These are phyloP conservation scores for Strix aluco DNA, from an alignment of 2,113 vertebrate genomes.

Conservation along the genomic window DNA sequence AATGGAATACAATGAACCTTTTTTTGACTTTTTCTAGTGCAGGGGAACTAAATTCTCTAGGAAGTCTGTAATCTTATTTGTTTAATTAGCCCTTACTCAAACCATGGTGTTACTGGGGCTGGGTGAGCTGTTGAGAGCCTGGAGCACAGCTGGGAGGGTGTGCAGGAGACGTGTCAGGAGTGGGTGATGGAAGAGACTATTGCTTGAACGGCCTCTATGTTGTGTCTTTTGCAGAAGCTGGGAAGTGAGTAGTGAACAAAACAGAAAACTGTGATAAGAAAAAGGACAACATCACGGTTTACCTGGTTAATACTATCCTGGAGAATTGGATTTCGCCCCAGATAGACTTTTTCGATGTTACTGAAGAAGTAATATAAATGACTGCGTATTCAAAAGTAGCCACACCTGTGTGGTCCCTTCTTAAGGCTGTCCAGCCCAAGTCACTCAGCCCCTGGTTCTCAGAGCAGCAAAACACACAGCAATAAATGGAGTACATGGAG, in stretches of 20 bases:
- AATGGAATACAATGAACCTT: neutral
- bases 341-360: neutral
- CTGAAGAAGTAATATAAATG: neutral
- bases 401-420: neutral
- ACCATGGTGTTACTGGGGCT: fast-evolving
- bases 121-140: neutral
- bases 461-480: neutral
- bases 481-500: neutral
- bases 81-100: neutral
- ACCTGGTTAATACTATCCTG: neutral
- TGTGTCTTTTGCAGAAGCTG: neutral
- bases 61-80: neutral
- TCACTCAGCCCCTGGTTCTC: neutral
- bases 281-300: neutral
- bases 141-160: fast-evolving
- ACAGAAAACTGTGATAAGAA: neutral
- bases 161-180: neutral
- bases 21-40: neutral
- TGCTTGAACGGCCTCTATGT: neutral
- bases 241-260: neutral
- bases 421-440: neutral
- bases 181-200: neutral
- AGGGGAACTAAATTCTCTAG: neutral
- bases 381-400: neutral
- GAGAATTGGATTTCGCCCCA: neutral